A percentile compares a stretch with the other conserved stretches of the same genome.
These are phyloP conservation scores for Sander lucioperca DNA, from an alignment of 2,113 vertebrate species.

Conservation along the genomic window DNA sequence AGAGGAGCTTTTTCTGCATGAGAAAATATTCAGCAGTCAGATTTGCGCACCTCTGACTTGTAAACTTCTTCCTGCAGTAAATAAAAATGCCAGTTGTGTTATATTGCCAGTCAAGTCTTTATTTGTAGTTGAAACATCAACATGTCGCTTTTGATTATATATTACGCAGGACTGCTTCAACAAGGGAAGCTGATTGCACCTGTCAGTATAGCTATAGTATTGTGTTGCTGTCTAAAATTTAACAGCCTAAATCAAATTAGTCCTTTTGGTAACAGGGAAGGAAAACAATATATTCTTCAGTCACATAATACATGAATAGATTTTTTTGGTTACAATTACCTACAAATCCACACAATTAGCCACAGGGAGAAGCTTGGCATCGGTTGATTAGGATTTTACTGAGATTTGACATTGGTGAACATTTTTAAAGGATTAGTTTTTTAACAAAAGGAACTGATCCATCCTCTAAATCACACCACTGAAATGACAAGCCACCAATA, in stretches of 20 bases:
- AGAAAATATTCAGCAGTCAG: background rate
- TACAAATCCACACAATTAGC: background rate
- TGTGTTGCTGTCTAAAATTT: background rate
- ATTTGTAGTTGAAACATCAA: background rate
- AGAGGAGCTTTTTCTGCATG: background rate
- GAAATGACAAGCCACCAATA: background rate
- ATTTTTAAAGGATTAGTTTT: background rate
- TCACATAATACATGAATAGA: background rate
- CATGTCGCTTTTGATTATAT: constrained; percentile 2
- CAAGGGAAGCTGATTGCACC: background rate
- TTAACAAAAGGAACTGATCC: background rate
- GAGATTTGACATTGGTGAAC: background rate
- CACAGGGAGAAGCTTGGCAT: background rate
- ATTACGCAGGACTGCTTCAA: background rate
- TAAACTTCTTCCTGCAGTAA: background rate
- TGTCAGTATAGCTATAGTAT: background rate
- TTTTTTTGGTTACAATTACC: background rate
- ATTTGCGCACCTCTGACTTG: background rate
- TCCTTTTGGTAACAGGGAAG: background rate
- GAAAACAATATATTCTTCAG: background rate
- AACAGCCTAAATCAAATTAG: background rate
- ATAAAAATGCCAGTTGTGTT: background rate
- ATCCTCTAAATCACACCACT: background rate
- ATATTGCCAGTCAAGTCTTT: background rate
- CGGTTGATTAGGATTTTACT: background rate